These are phyloP conservation scores for Chloroceryle aenea DNA, from an alignment of 2,113 vertebrate genomes.

Conservation along the genomic window DNA sequence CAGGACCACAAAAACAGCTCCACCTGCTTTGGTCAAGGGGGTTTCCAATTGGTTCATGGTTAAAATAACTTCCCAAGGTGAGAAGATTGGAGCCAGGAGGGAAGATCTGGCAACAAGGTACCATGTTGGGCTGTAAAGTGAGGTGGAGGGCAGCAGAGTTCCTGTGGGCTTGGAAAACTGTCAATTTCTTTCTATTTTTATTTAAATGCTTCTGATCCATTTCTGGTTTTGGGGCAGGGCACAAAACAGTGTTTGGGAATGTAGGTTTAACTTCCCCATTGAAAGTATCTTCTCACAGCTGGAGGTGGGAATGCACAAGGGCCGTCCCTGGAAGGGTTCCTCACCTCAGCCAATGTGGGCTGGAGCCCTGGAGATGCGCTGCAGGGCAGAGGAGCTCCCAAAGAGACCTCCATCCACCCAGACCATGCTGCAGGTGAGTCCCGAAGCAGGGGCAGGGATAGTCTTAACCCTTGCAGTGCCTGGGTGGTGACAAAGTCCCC, in stretches of 20 bases:
- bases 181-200: rapidly evolving
- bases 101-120: not conserved
- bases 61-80: not conserved
- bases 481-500: not conserved
- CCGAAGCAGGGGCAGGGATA: not conserved
- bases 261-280: not conserved
- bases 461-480: not conserved
- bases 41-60: rapidly evolving
- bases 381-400: not conserved
- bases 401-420: not conserved
- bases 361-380: too few relatives aligned
- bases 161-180: not conserved
- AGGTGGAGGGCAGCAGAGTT: not conserved
- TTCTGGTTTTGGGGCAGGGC: not conserved
- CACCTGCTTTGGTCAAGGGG: not conserved
- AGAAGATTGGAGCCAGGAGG: not conserved
- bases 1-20: not conserved
- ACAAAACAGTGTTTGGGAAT: rapidly evolving
- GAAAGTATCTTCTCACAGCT: not conserved
- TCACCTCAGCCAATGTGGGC: not conserved
- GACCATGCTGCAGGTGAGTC: not conserved
- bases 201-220: not conserved
- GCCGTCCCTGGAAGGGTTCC: not conserved
- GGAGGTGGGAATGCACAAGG: not conserved
- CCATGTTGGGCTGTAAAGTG: rapidly evolving